A percentile compares a stretch with the other conserved stretches of the same genome.
Evolutionary conservation across 2,888 invertebrate species (phyloP).

Genomic region (Dexiosoma caninum): DNA sequence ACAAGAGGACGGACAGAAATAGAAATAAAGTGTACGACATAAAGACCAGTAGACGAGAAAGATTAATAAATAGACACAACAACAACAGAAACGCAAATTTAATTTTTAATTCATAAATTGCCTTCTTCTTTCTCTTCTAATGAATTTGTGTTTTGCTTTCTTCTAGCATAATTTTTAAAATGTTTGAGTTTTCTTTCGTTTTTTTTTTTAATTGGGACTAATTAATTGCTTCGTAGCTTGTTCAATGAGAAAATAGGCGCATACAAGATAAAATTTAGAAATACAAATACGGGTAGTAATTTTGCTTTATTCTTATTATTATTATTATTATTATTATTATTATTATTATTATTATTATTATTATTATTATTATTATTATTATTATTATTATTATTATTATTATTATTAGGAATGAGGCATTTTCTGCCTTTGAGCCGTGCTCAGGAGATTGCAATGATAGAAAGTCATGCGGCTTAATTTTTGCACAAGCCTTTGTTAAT

Average conservation of each 20-base stretch:
- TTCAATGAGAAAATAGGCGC: slow-evolving; percentile 46
- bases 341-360: too few relatives aligned
- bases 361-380: too few relatives aligned
- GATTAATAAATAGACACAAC: not conserved
- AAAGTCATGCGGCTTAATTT: too few relatives aligned
- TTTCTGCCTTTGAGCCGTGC: too few relatives aligned
- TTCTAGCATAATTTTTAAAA: not conserved
- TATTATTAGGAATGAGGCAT: too few relatives aligned
- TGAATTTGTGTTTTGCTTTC: slow-evolving; percentile 2
- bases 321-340: too few relatives aligned
- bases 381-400: too few relatives aligned
- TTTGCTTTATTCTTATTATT: too few relatives aligned
- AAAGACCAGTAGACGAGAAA: not conserved
- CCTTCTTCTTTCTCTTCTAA: slow-evolving; percentile 17
- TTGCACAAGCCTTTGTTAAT: too few relatives aligned
- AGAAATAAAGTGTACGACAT: not conserved
- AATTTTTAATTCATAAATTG: slow-evolving; percentile 32
- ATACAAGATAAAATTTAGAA: too few relatives aligned
- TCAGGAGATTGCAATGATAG: too few relatives aligned
- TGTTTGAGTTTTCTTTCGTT: not conserved
- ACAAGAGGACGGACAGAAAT: slow-evolving; percentile 39
- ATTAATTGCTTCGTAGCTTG: slow-evolving; percentile 51
- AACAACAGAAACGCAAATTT: slow-evolving; percentile 20
- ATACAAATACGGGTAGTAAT: too few relatives aligned
- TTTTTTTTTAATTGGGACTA: slow-evolving; percentile 47